Evolutionary conservation across 2,797 vertebrate genomes (phyloP).

Genomic region (Acipenser ruthenus): DNA sequence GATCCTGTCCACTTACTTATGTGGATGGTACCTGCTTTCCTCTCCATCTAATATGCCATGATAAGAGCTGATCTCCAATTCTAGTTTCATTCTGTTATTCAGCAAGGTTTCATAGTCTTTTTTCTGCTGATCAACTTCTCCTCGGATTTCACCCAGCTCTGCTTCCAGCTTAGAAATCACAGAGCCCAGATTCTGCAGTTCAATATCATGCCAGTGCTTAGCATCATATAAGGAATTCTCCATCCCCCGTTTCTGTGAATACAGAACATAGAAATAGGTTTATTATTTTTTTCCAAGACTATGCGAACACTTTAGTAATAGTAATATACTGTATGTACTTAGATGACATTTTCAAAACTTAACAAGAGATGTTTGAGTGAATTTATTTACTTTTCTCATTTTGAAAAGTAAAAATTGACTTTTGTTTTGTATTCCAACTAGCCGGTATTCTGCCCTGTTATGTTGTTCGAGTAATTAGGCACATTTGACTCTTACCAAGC

Average conservation of each 20-base stretch:
- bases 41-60: conserved; percentile 82
- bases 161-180: conserved; percentile 78
- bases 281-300: neutral
- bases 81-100: conserved; percentile 70
- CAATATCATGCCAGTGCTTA: conserved; percentile 82
- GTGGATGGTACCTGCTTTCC: conserved; percentile 60
- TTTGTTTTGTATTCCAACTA: too few relatives aligned
- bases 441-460: too few relatives aligned
- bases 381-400: too few relatives aligned
- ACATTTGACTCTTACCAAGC: too few relatives aligned
- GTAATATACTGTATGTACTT: neutral
- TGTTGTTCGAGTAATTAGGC: too few relatives aligned
- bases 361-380: too few relatives aligned
- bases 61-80: conserved; percentile 73
- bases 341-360: too few relatives aligned
- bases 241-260: conserved; percentile 77
- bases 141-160: conserved; percentile 72
- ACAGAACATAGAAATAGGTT: conserved; percentile 9
- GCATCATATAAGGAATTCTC: conserved; percentile 78
- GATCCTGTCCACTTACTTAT: conserved; percentile 22
- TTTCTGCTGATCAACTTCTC: conserved; percentile 76
- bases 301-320: neutral
- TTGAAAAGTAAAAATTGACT: too few relatives aligned
- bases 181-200: conserved; percentile 83
- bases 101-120: conserved; percentile 68